Conservation (phyloP, 2,113 vertebrate genomes). For the Actenoides hombroni region DNA sequence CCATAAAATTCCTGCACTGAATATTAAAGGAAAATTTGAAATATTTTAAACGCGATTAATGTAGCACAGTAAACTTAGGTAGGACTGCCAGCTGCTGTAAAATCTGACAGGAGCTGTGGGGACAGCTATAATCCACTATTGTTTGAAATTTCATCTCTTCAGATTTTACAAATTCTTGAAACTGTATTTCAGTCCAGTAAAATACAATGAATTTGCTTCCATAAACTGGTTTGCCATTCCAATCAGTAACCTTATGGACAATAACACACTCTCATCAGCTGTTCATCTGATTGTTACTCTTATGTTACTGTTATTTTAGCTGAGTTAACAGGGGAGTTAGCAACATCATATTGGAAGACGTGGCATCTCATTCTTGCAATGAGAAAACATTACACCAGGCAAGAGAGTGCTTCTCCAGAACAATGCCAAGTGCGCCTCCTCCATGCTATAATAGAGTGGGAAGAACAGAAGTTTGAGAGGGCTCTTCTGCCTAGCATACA, state of each 20-base stretch:
- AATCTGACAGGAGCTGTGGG: not conserved
- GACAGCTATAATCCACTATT: not conserved
- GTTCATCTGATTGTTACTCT: not conserved
- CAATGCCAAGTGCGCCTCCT: not conserved
- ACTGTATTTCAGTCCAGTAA: not conserved
- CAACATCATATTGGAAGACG: not conserved
- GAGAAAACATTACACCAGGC: not conserved
- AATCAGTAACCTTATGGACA: not conserved
- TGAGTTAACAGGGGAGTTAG: not conserved
- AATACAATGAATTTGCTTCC: not conserved
- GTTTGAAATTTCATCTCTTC: not conserved
- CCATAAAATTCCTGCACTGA: not conserved
- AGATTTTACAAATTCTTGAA: not conserved
- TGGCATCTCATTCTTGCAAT: not conserved
- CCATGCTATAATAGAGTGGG: rapidly evolving
- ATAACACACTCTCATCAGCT: not conserved
- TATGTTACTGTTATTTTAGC: not conserved
- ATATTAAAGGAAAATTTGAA: not conserved
- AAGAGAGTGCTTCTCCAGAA: not conserved
- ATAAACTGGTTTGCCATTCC: not conserved
- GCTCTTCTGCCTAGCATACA: not conserved
- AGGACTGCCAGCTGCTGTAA: not conserved
- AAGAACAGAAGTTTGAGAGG: not conserved
- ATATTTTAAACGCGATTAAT: not conserved
- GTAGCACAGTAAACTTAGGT: not conserved